Percentiles rank a stretch among this genome's conserved stretches.
phyloP scores from a whole-genome alignment of 2,888 invertebrate genomes.

The Furcula furcula region DNA sequence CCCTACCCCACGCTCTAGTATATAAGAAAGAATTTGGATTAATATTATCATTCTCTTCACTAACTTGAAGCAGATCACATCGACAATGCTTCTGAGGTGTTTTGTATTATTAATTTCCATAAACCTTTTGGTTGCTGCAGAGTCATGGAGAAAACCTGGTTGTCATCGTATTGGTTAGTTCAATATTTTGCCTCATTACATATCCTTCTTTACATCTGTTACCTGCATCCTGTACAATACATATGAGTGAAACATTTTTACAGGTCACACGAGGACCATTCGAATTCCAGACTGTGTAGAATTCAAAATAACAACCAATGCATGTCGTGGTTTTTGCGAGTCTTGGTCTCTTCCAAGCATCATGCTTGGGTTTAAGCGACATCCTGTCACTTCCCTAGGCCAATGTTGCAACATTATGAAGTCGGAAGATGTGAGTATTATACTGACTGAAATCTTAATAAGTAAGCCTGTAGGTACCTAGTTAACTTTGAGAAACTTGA shows the following conservation, averaged over 20 bases:
- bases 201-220: no score
- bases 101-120: slow-evolving; percentile 51
- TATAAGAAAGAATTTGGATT: slow-evolving; percentile 26
- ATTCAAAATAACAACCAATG: slow-evolving; percentile 92
- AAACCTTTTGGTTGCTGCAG: slow-evolving; percentile 65
- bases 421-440: slow-evolving; percentile 87
- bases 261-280: slow-evolving; percentile 90
- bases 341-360: slow-evolving; percentile 92
- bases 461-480: no score
- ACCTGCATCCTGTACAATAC: no score
- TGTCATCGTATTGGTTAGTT: slow-evolving; percentile 89
- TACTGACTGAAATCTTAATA: no score
- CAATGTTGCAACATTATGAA: slow-evolving; percentile 96
- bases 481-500: no score
- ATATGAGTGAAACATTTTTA: no score
- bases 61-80: slow-evolving; percentile 7
- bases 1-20: slow-evolving; percentile 4
- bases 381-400: slow-evolving; percentile 89
- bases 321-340: slow-evolving; percentile 93
- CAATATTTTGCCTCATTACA: no score
- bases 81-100: slow-evolving; percentile 54
- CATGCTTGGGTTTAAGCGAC: slow-evolving; percentile 71
- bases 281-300: slow-evolving; percentile 92
- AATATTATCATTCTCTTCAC: slow-evolving; percentile 31
- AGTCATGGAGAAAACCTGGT: slow-evolving; percentile 87